phyloP scores from a whole-genome alignment of 1,140 invertebrate species.

The Drosophila neocordata region DNA sequence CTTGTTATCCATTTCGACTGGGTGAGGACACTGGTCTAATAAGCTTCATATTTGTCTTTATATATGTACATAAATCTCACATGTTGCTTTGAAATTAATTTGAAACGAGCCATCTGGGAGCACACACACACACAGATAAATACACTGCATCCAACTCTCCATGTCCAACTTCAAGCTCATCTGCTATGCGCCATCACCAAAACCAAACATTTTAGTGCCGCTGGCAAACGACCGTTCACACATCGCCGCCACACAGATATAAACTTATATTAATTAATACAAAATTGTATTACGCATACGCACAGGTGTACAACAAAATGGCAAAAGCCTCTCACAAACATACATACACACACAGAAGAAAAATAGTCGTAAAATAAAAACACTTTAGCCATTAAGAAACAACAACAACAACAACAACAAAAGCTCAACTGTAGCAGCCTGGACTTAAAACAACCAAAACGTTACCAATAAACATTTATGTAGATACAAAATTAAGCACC shows the following conservation, averaged over 20 bases:
- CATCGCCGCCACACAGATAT: constrained; percentile 21
- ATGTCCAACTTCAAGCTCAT: constrained; percentile 27
- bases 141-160: constrained; percentile 44
- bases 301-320: constrained; percentile 60
- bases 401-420: constrained; percentile 40
- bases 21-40: constrained; percentile 29
- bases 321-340: constrained; percentile 19
- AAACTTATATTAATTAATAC: constrained; percentile 74
- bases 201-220: constrained; percentile 59
- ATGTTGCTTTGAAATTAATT: constrained; percentile 76
- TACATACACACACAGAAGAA: constrained; percentile 23
- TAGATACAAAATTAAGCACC: constrained; percentile 54
- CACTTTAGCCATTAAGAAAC: constrained; percentile 57
- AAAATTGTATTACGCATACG: constrained; percentile 79
- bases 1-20: constrained; percentile 25
- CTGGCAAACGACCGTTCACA: constrained; percentile 31
- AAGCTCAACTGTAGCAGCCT: neutral
- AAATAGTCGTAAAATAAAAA: constrained; percentile 77
- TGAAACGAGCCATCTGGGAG: constrained; percentile 56
- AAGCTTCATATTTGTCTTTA: constrained; percentile 23
- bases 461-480: constrained; percentile 39
- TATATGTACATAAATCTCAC: constrained; percentile 50
- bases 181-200: constrained; percentile 51
- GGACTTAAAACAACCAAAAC: constrained; percentile 16
- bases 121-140: constrained; percentile 14